Conservation (phyloP, 2,888 invertebrate species). For the Spodoptera exigua region DNA sequence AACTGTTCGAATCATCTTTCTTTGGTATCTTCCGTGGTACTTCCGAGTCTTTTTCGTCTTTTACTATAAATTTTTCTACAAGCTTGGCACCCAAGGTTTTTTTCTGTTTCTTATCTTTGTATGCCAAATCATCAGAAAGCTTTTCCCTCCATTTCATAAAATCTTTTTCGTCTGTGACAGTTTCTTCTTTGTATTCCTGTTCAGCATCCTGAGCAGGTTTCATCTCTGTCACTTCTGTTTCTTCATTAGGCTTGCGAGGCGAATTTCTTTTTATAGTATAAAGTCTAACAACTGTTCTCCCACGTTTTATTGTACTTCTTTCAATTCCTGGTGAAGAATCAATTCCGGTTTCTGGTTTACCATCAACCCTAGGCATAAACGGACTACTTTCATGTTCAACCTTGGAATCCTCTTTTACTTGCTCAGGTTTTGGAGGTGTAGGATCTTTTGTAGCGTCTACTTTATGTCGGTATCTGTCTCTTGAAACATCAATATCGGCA, state of each 20-base stretch:
- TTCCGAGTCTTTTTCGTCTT: slow-evolving; percentile 78
- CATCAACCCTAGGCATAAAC: slow-evolving; percentile 84
- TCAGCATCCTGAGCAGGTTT: slow-evolving; percentile 35
- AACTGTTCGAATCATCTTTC: slow-evolving; percentile 43
- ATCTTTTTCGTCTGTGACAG: slow-evolving; percentile 51
- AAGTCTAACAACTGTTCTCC: slow-evolving; percentile 92
- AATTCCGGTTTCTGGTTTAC: slow-evolving; percentile 82
- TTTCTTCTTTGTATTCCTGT: slow-evolving; percentile 30
- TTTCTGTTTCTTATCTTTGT: slow-evolving; percentile 87
- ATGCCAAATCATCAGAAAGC: slow-evolving; percentile 89
- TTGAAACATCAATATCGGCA: slow-evolving; percentile 95
- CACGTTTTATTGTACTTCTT: slow-evolving; percentile 91
- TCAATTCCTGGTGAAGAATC: slow-evolving; percentile 79
- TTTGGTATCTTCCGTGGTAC: slow-evolving; percentile 36
- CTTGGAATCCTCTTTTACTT: slow-evolving; percentile 65
- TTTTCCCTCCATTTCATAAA: slow-evolving; percentile 90
- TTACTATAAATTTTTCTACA: slow-evolving; percentile 93
- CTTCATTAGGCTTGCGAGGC: slow-evolving; percentile 74
- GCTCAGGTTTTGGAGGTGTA: slow-evolving; percentile 52
- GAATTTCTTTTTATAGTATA: slow-evolving; percentile 91
- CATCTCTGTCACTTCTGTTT: slow-evolving; percentile 53
- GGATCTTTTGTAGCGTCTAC: slow-evolving; percentile 46
- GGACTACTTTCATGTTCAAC: slow-evolving; percentile 77
- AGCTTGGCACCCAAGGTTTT: slow-evolving; percentile 93
- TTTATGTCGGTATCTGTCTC: slow-evolving; percentile 89